A percentile compares a stretch with the other conserved stretches of the same genome.
Conservation (phyloP, 2,113 vertebrate genomes). For the Eubucco bourcierii region DNA sequence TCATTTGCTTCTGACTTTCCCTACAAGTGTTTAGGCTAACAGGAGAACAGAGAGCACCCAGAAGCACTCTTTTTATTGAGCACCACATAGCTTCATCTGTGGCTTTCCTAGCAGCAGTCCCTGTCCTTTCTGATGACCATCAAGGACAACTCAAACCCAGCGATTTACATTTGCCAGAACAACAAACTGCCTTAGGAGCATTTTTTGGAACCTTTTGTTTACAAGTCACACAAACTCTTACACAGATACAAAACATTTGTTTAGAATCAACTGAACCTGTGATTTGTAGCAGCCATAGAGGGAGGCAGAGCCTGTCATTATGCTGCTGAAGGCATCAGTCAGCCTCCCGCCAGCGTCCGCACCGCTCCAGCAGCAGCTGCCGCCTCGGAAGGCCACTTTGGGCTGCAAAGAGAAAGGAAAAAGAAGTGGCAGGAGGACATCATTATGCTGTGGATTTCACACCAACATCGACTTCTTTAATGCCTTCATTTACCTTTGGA, state of each 20-base stretch:
- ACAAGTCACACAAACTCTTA: neutral
- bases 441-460: neutral
- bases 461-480: neutral
- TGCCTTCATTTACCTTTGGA: neutral
- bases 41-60: neutral
- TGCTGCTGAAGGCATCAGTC: conserved; percentile 57
- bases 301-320: conserved; percentile 54
- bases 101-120: neutral
- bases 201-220: neutral
- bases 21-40: neutral
- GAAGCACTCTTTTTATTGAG: neutral
- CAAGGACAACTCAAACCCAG: neutral
- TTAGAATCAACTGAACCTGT: conserved; percentile 53
- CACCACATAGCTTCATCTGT: neutral
- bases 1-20: neutral
- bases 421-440: neutral
- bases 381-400: conserved; percentile 51
- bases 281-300: conserved; percentile 74
- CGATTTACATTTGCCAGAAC: neutral
- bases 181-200: neutral
- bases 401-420: conserved; percentile 28
- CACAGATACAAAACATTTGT: neutral
- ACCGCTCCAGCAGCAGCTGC: conserved; percentile 60
- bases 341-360: conserved; percentile 41
- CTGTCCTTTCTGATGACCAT: neutral